Base-by-base conservation (phyloP, 2,888 invertebrate genomes). In the Caenorhabditis wallacei region DNA sequence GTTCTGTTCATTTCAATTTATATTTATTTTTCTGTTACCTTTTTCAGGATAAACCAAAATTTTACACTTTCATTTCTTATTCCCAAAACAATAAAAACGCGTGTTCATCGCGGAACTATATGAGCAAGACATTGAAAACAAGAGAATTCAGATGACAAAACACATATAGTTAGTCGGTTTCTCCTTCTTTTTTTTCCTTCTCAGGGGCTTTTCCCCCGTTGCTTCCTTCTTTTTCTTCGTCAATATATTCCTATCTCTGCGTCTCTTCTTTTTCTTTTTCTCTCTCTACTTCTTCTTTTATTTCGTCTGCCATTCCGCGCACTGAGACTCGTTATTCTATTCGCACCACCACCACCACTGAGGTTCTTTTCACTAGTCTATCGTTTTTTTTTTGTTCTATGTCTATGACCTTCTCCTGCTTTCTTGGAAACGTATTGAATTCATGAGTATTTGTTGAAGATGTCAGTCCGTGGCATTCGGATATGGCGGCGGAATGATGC, bases 381-480 rank as follows among this genome's bases (percentile, higher is more conserved):
- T 64, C 40, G 13, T 56, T 71, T 66, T 74, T 71, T 59, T 48
- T 66, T 59, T n/a, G 57, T 43, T 46, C 22, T 59, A 40, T 54
- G 30, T 59, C 22, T 37, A 13, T 48, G 35, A 54, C 61, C 63
- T 51, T 68, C 46, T 35, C n/a, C 18, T 16, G 26, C 37, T 48
- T n/a, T 69, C 51, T 35, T 68, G n/a, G 11, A n/a, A 18, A 51
- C 22, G n/a, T 8, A 8, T 53, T 61, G 24, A 48, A 40, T 66
- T 63, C 35, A 53, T 75, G 35, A 24, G 37, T 57, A 8, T 66
- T 53, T 54, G 53, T 53, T 54, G 53, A 76, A 78, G 66, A 89
- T 89, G 89, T 88, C 90, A 20, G 84, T 90, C n/a, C 87, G 90
- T 68, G 89, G 89, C 54, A 84, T 87, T 66, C 87, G 90, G 61